Conservation (phyloP, 2,888 invertebrate genomes). For the Platypus cylindrus region DNA sequence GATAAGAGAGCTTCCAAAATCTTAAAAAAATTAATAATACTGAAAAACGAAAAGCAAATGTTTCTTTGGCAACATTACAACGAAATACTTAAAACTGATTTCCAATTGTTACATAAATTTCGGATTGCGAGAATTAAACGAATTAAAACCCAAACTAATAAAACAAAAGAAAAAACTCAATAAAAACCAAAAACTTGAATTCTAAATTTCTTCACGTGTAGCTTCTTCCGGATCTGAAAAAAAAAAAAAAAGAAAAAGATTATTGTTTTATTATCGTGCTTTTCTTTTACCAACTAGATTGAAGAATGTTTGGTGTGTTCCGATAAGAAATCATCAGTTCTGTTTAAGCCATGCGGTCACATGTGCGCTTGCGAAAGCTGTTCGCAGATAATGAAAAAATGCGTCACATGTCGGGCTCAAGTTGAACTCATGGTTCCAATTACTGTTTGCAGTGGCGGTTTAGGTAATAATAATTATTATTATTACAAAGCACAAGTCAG, state of each 20-base stretch:
- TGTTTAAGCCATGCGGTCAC: conserved; percentile 92
- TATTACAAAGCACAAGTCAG: not conserved
- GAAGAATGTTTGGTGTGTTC: conserved; percentile 96
- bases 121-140: too few relatives aligned
- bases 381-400: conserved; percentile 93
- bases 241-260: too few relatives aligned
- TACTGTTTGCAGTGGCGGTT: conserved; percentile 32
- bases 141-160: too few relatives aligned
- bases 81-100: too few relatives aligned
- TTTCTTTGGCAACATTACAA: too few relatives aligned
- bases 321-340: conserved; percentile 79
- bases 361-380: conserved; percentile 88
- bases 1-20: too few relatives aligned
- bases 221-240: too few relatives aligned
- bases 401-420: conserved; percentile 77
- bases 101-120: too few relatives aligned
- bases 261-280: conserved; percentile 3
- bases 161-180: too few relatives aligned
- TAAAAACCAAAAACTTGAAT: not conserved
- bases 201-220: too few relatives aligned
- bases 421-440: conserved; percentile 57
- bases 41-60: too few relatives aligned
- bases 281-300: conserved; percentile 53
- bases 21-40: too few relatives aligned
- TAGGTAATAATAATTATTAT: conserved; percentile 14